Base-by-base conservation (phyloP, 1,140 invertebrate genomes). In the Hycleus cichorii region DNA sequence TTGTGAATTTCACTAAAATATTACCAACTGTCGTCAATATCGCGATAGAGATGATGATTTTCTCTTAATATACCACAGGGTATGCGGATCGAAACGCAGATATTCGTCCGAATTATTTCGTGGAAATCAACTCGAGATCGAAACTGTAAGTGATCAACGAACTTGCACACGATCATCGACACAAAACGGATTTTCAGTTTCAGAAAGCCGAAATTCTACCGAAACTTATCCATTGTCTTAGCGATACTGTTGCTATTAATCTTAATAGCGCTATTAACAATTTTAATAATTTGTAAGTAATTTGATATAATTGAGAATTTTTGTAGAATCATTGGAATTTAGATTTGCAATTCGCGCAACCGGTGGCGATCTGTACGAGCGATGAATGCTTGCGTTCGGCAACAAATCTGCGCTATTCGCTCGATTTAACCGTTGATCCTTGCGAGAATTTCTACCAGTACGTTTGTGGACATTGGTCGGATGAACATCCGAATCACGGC, bases 371-470 rank as follows among this genome's bases (percentile, higher is more conserved):
- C 42, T 84, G 83, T 64, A 74, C 75, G 39, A 79, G 74, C 49
- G 76, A 75, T 43, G 80, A 84, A 69, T 85, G 83, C 65, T 68
- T 85, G 6, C 74, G 82, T 49, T 81, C 83, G 46, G 81, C 83
- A 26, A 77, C 82, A 1, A 83, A 81, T 70, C 75, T 85, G 24
- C 74, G 79, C 1, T 71, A 82, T 9, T 81, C 82, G 1, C 81
- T 85, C 76, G 80, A 85, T 66, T 68, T 66, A 57, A 74, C 71
- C 49, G 80, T 74, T 42, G 72, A 84, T 72, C 83, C 83, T 51
- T 85, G 83, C 57, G 75, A 83, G n/a, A 80, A 85, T 71, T 85
- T 84, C 69, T 83, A 84, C 65, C 64, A 80, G 72, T 84, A 81
- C 57, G 78, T 76, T 2, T 89, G 87, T 62, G 86, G 86, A 4